phyloP scores from a whole-genome alignment of 2,113 vertebrate species.

The Pyrgilauda ruficollis region DNA sequence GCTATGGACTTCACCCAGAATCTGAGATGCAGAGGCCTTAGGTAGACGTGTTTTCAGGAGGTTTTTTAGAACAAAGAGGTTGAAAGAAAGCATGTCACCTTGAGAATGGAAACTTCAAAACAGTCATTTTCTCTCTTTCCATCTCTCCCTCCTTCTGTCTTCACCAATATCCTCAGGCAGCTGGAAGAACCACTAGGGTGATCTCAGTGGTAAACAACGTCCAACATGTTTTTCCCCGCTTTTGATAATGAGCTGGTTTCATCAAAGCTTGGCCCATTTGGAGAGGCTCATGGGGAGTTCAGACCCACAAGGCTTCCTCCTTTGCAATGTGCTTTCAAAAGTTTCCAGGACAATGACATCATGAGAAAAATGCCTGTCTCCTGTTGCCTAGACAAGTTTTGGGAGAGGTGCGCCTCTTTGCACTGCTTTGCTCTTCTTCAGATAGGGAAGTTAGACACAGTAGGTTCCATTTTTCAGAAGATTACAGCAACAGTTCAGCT shows the following conservation, averaged over 20 bases:
- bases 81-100: constrained; percentile 56
- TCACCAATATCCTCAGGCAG: constrained; percentile 58
- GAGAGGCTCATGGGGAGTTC: constrained; percentile 54
- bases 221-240: constrained; percentile 61
- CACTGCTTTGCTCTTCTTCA: background rate
- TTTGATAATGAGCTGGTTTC: constrained; percentile 66
- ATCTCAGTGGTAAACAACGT: constrained; percentile 66
- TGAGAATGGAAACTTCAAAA: constrained; percentile 58
- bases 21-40: background rate
- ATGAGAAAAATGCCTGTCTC: constrained; percentile 57
- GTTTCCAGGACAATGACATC: constrained; percentile 65
- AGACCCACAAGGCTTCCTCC: constrained; percentile 63
- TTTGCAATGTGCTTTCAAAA: constrained; percentile 58
- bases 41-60: background rate
- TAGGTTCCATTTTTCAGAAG: background rate
- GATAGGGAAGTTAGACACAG: background rate
- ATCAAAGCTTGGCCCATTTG: constrained; percentile 65
- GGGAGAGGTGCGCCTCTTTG: background rate
- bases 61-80: background rate
- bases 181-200: constrained; percentile 62
- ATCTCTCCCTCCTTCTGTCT: constrained; percentile 37
- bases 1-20: background rate
- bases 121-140: constrained; percentile 14
- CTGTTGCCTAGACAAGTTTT: constrained; percentile 31
- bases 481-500: background rate